phyloP scores from a whole-genome alignment of 35 echinoderm and acorn worm genomes.

The Eucidaris tribuloides region DNA sequence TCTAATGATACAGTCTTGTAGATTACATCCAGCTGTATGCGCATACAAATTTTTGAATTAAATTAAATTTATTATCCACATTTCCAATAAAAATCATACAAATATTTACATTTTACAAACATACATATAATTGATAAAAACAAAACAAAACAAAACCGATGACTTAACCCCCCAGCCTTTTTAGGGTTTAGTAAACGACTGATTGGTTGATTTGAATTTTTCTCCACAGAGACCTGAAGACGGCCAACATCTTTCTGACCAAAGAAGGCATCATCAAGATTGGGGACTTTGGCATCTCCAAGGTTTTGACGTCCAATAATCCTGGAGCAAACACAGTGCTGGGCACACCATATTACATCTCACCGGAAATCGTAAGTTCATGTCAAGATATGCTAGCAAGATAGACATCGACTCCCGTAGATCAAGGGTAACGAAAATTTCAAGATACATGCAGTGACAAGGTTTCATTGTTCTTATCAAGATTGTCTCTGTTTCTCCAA shows the following conservation, averaged over 20 bases:
- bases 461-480: too few species aligned
- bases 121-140: not conserved
- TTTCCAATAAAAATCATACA: not conserved
- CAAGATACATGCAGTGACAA: too few species aligned
- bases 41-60: too few species aligned
- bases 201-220: not conserved
- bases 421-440: too few species aligned
- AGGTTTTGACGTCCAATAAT: constrained; percentile 96
- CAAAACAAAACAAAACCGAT: too few species aligned
- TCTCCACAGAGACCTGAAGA: constrained; percentile 82
- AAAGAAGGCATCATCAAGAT: constrained; percentile 98
- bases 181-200: not conserved
- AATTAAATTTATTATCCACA: too few species aligned
- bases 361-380: constrained; percentile 98
- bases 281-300: constrained; percentile 99
- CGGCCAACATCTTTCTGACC: constrained; percentile 96
- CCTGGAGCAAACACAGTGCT: constrained; percentile 93
- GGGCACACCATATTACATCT: constrained; percentile 99
- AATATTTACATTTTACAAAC: too few species aligned
- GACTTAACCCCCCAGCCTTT: not conserved
- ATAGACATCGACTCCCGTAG: too few species aligned
- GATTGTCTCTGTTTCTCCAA: too few species aligned
- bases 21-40: too few species aligned
- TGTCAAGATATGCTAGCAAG: too few species aligned
- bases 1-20: too few species aligned